Conservation (phyloP, 2,797 vertebrate species). For the Chaetophractus vellerosus region DNA sequence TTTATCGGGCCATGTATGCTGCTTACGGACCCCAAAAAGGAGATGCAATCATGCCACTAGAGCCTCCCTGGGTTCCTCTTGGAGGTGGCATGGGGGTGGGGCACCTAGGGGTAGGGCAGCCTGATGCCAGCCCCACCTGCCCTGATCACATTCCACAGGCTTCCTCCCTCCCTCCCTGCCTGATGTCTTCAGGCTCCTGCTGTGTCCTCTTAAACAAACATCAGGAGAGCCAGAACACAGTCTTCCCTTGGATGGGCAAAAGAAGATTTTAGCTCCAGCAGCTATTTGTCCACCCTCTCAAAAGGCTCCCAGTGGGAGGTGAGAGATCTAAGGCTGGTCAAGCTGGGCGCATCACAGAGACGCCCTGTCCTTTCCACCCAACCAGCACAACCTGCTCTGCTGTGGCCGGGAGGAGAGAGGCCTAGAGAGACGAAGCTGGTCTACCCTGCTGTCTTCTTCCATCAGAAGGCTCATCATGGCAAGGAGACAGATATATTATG, state of each 20-base stretch:
- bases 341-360: neutral
- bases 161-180: neutral
- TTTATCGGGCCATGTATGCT: no score
- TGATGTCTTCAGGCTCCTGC: neutral
- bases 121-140: neutral
- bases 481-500: accelerated
- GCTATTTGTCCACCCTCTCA: neutral
- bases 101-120: neutral
- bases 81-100: neutral
- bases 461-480: accelerated
- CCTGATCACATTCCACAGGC: neutral
- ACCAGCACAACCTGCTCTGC: neutral
- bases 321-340: neutral
- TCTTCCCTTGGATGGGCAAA: neutral
- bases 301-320: accelerated
- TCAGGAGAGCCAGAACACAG: neutral
- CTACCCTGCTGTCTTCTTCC: neutral
- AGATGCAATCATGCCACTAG: neutral
- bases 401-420: neutral
- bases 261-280: neutral
- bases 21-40: no score
- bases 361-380: neutral
- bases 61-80: neutral
- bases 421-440: neutral
- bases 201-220: neutral